phyloP scores from a whole-genome alignment of 2,888 invertebrate genomes.

The Hybos culiciformis region DNA sequence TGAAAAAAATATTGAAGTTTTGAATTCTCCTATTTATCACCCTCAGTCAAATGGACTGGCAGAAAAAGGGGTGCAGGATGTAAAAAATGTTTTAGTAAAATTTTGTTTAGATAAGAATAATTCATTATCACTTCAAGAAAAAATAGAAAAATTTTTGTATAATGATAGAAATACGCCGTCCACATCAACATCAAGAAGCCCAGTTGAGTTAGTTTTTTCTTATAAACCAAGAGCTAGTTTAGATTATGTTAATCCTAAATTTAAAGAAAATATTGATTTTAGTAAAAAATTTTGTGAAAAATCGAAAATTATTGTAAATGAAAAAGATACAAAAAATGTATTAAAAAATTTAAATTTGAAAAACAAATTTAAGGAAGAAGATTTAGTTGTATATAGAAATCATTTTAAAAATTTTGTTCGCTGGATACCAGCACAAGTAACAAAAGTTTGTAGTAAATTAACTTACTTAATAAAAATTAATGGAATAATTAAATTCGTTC shows the following conservation, averaged over 20 bases:
- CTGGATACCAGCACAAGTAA: too few relatives aligned
- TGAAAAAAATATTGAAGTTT: slow-evolving; percentile 1
- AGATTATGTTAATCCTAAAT: neutral
- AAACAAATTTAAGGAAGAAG: slow-evolving; percentile 3
- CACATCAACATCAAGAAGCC: slow-evolving; percentile 4
- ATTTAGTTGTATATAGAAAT: slow-evolving; percentile 5
- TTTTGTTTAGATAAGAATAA: slow-evolving; percentile 3
- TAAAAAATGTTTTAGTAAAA: slow-evolving; percentile 3
- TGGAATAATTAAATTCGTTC: too few relatives aligned
- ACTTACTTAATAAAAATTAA: too few relatives aligned
- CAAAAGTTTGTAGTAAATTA: too few relatives aligned
- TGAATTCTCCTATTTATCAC: slow-evolving; percentile 4
- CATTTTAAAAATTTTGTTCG: neutral
- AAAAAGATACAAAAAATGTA: too few relatives aligned
- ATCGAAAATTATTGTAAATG: too few relatives aligned
- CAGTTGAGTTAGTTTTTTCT: slow-evolving; percentile 5
- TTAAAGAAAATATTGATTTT: too few relatives aligned
- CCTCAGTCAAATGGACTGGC: slow-evolving; percentile 4
- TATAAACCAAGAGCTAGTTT: slow-evolving; percentile 4
- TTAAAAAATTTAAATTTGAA: neutral
- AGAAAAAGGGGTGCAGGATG: neutral
- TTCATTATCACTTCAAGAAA: neutral
- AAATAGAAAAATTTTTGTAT: slow-evolving; percentile 1
- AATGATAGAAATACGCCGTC: neutral
- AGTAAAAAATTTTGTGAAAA: too few relatives aligned